These are phyloP conservation scores for Salticus scenicus DNA, from an alignment of 2,888 invertebrate genomes.

Conservation along the genomic window DNA sequence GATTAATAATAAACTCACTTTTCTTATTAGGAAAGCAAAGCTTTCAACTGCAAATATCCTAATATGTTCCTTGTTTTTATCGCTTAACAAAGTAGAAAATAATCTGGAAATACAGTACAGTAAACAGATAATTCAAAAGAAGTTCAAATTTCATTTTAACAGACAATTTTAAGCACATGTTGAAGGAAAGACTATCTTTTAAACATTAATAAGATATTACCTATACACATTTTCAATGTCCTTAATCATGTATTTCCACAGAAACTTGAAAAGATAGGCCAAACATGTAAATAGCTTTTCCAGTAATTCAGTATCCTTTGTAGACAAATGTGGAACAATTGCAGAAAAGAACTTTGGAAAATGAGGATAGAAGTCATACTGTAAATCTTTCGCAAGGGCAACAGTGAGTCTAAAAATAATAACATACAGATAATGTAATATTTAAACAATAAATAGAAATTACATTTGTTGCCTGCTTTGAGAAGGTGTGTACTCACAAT, in stretches of 20 bases:
- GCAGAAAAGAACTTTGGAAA: slow-evolving; percentile 85
- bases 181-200: too few species aligned
- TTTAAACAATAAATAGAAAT: too few species aligned
- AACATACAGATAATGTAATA: too few species aligned
- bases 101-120: too few species aligned
- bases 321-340: slow-evolving; percentile 79
- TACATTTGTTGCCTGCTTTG: too few species aligned
- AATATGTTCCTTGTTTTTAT: slow-evolving; percentile 86
- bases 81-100: slow-evolving; percentile 82
- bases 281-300: slow-evolving; percentile 91
- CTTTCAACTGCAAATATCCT: slow-evolving; percentile 96
- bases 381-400: slow-evolving; percentile 89
- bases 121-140: too few species aligned
- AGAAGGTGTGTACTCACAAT: too few species aligned
- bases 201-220: too few species aligned
- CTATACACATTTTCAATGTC: slow-evolving; percentile 72
- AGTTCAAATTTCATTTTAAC: too few species aligned
- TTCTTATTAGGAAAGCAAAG: slow-evolving; percentile 94
- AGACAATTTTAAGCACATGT: too few species aligned
- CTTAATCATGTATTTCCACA: slow-evolving; percentile 80
- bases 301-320: slow-evolving; percentile 87
- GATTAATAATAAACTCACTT: slow-evolving; percentile 75
- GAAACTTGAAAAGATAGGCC: slow-evolving; percentile 91
- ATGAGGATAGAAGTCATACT: slow-evolving; percentile 90
- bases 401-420: slow-evolving; percentile 82